Evolutionary conservation across 2,888 invertebrate genomes (phyloP), one percentile per base, ranked within the genome.

Genomic region (Cataglyphis rosenhaueri): DNA sequence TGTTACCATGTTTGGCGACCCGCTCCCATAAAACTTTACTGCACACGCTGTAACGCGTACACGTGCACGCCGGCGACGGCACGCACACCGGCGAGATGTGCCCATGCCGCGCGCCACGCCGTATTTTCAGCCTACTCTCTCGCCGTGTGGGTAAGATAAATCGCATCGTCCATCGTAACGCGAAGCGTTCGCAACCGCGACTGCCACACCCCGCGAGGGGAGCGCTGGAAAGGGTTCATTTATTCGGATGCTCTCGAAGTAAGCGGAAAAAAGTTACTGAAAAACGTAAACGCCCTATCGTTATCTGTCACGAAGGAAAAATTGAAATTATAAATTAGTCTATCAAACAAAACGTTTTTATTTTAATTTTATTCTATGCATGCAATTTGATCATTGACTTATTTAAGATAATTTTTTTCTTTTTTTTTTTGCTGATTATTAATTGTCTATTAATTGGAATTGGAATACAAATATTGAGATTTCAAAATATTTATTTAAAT

Each of bases 1-100:
- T 84, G 90, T 90, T 88, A 89, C 92, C 92, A 92, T 92, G 91
- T 92, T 92, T 88, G 92, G 92, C 85, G 88, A 91, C 90, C 74
- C 88, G 91, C 87, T 91, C 91, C 90, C 91, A 92, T 92, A 91
- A 92, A 92, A 92, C 88, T 89, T 89, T 89, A 88, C 88, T 89
- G 86, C 84, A 73, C 81, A 71, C 85, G 81, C 76, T 76, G 61
- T 64, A 73, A 76, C 82, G 75, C 83, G 83, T 76, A 71, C 66
- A 66, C 83, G 74, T 59, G 57, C 65, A 74, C 81, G 66, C 65
- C 83, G 44, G 25, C 38, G 44, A 55, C 29, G 6, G 32, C 76
- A 65, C 76, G 55, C 75, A 75, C 65, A 75, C 64, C 64, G 48
- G n/a, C 25, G 61, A 15, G 29, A 48, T 48, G 48, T 38, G 21